phyloP scores from a whole-genome alignment of 2,888 invertebrate genomes.

The Dysmachus trigonus region DNA sequence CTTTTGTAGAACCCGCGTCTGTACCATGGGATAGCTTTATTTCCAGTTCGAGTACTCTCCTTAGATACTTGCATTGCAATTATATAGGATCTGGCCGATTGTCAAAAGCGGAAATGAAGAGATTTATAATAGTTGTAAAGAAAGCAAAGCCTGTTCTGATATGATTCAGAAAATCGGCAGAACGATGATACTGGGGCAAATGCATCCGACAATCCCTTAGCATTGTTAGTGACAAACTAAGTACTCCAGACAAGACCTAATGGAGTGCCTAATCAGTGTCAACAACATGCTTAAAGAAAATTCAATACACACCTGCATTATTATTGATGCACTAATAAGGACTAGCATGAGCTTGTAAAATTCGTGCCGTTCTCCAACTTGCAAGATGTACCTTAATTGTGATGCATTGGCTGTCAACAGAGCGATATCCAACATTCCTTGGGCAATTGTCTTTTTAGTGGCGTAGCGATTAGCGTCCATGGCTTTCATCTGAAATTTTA shows the following conservation, averaged over 20 bases:
- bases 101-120: conserved; percentile 81
- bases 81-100: background rate
- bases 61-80: background rate
- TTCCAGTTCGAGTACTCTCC: background rate
- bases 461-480: conserved; percentile 89
- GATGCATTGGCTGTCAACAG: conserved; percentile 88
- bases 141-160: conserved; percentile 76
- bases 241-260: conserved; percentile 78
- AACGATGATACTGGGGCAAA: conserved; percentile 72
- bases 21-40: too few species aligned
- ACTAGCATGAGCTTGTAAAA: conserved; percentile 84
- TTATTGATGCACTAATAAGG: conserved; percentile 82
- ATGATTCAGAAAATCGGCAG: conserved; percentile 77
- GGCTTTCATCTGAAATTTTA: conserved; percentile 71
- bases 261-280: conserved; percentile 24
- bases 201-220: conserved; percentile 81
- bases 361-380: conserved; percentile 84
- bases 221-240: conserved; percentile 78
- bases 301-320: conserved; percentile 76
- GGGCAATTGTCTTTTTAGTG: conserved; percentile 91
- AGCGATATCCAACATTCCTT: conserved; percentile 90
- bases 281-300: background rate
- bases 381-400: conserved; percentile 85
- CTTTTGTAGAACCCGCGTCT: too few species aligned
- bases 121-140: conserved; percentile 77